phyloP scores from a whole-genome alignment of 2,797 vertebrate species.

The Cossypha dichroa region DNA sequence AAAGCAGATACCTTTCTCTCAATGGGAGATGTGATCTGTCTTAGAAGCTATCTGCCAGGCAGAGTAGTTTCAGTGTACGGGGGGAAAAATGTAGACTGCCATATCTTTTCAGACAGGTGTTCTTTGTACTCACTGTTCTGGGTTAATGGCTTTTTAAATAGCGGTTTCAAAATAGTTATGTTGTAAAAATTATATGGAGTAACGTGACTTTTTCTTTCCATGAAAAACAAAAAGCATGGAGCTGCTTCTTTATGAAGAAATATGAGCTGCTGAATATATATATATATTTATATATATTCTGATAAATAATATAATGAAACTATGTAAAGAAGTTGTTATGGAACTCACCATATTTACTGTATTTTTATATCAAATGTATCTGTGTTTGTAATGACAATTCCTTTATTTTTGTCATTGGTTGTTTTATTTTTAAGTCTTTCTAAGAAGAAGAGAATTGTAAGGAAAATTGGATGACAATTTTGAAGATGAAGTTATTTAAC shows the following conservation, averaged over 20 bases:
- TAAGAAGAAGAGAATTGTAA: neutral
- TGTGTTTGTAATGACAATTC: neutral
- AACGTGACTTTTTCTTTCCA: neutral
- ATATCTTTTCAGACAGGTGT: neutral
- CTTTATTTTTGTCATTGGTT: neutral
- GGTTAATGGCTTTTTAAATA: conserved; percentile 29
- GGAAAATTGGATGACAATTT: neutral
- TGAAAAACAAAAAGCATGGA: neutral
- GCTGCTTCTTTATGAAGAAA: neutral
- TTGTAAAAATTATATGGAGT: neutral
- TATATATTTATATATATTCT: neutral
- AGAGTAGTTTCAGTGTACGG: neutral
- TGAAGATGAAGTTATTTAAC: neutral
- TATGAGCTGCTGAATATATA: neutral
- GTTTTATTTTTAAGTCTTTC: neutral
- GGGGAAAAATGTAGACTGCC: neutral
- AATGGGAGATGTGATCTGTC: neutral
- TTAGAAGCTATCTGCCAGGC: neutral
- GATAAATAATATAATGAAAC: neutral
- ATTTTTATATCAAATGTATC: neutral
- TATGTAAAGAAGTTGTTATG: neutral
- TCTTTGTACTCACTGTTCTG: neutral
- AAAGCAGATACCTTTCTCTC: neutral
- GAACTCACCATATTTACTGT: neutral
- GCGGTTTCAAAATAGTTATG: conserved; percentile 7